Percentiles rank a stretch among this genome's conserved stretches.
Conservation (phyloP, 2,797 vertebrate species). For the Fistularia commersonii region DNA sequence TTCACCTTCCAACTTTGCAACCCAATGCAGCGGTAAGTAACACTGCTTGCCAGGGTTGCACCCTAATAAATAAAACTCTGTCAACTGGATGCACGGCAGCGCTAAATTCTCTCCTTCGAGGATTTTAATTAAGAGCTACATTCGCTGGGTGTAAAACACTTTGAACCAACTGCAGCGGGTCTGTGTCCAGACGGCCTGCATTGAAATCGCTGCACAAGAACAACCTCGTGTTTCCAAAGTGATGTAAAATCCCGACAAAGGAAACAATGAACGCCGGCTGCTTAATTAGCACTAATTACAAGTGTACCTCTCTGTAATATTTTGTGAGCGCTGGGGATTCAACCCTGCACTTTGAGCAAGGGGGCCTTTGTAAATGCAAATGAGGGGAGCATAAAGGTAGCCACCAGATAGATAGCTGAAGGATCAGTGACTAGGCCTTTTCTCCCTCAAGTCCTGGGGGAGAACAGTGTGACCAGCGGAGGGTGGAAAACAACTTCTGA, state of each 20-base stretch:
- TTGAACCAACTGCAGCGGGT: slow-evolving; percentile 18
- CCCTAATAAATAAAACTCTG: slow-evolving; percentile 45
- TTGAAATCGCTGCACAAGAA: slow-evolving; percentile 13
- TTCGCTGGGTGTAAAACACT: too few relatives aligned
- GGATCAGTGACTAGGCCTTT: slow-evolving; percentile 61
- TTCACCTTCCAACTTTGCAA: slow-evolving; percentile 47
- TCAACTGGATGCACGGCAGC: slow-evolving; percentile 27
- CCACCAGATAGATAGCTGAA: slow-evolving; percentile 44
- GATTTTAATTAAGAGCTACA: slow-evolving; percentile 5
- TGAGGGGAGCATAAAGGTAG: slow-evolving; percentile 34
- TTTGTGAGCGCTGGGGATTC: slow-evolving; percentile 24
- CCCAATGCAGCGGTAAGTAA: slow-evolving; percentile 16
- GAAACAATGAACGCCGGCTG: slow-evolving; percentile 12
- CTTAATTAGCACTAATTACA: slow-evolving; percentile 39
- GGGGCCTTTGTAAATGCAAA: slow-evolving; percentile 60
- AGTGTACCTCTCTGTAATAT: slow-evolving; percentile 27
- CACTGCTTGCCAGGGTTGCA: slow-evolving; percentile 34
- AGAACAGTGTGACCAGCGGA: slow-evolving; percentile 65
- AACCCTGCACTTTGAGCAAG: slow-evolving; percentile 49
- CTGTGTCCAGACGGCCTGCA: slow-evolving; percentile 7
- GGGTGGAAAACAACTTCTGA: slow-evolving; percentile 71
- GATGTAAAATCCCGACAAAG: slow-evolving; percentile 26
- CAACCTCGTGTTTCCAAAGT: slow-evolving; percentile 49
- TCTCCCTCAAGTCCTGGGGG: slow-evolving; percentile 46
- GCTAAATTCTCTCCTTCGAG: slow-evolving; percentile 23